These are phyloP conservation scores for Thunnus albacares DNA, from an alignment of 2,797 vertebrate genomes.

Conservation along the genomic window DNA sequence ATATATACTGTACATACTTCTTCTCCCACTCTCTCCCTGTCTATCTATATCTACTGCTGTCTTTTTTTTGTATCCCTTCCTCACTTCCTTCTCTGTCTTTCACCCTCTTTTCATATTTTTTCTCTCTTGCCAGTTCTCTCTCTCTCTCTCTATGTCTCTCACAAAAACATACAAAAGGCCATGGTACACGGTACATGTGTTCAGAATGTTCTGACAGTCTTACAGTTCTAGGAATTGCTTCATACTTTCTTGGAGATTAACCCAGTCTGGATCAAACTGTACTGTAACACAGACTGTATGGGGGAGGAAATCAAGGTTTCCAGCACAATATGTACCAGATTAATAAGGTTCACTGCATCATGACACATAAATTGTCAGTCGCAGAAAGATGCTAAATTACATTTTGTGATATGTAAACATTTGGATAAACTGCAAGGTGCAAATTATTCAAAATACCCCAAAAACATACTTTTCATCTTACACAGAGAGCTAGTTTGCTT, in stretches of 20 bases:
- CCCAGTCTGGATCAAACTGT: conserved; percentile 59
- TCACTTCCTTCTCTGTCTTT: conserved; percentile 18
- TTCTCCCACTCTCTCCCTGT: conserved; percentile 26
- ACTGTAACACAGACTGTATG: conserved; percentile 1
- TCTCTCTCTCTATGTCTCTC: conserved; percentile 11
- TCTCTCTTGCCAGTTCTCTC: not conserved
- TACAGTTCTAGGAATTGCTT: conserved; percentile 66
- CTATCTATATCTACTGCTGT: conserved; percentile 19
- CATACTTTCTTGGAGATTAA: conserved; percentile 62
- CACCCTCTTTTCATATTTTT: not conserved
- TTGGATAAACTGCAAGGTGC: conserved; percentile 30
- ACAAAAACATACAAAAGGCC: conserved; percentile 37
- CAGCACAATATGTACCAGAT: conserved; percentile 2
- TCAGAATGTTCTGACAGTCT: conserved; percentile 61
- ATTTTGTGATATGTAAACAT: conserved; percentile 39
- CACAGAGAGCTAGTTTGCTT: not conserved
- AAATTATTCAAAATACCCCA: conserved; percentile 26
- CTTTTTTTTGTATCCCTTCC: conserved; percentile 40
- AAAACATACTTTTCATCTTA: conserved; percentile 15
- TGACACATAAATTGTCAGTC: conserved; percentile 1
- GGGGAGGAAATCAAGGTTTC: conserved; percentile 30
- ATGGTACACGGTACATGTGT: conserved; percentile 41
- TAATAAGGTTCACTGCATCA: conserved; percentile 11
- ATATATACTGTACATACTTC: conserved; percentile 39
- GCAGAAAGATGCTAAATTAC: not conserved